Percentiles rank a stretch among this genome's conserved stretches.
Evolutionary conservation across 2,113 vertebrate species (phyloP).

Genomic region (Motacilla alba): DNA sequence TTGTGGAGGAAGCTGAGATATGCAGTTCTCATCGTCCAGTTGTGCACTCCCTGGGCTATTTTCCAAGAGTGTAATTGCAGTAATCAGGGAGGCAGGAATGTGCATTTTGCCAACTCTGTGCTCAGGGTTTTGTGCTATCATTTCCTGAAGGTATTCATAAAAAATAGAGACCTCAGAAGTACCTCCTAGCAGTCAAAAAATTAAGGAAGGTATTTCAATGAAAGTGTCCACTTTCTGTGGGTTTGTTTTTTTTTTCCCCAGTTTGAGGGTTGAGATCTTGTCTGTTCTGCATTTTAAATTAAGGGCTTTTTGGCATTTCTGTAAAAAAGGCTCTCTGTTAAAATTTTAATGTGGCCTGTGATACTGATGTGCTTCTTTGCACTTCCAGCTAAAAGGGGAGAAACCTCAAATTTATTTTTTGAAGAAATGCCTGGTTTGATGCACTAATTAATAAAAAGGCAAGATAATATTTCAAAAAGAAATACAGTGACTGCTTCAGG

Average conservation of each 20-base stretch:
- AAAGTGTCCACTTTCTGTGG: background rate
- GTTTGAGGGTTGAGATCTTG: background rate
- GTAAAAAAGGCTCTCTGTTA: background rate
- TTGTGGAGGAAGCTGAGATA: background rate
- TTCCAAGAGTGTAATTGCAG: background rate
- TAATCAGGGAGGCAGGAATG: background rate
- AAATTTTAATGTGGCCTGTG: conserved; percentile 6
- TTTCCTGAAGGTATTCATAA: background rate
- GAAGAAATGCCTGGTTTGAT: background rate
- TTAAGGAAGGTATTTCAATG: background rate
- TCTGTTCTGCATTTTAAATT: background rate
- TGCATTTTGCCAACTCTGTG: background rate
- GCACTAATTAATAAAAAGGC: background rate
- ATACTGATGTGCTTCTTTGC: background rate
- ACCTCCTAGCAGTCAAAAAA: background rate
- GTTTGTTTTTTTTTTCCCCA: background rate
- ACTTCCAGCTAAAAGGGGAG: background rate
- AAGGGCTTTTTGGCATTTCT: background rate
- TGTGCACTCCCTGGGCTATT: background rate
- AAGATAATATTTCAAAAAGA: background rate
- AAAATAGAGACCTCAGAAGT: background rate
- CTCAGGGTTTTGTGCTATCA: background rate
- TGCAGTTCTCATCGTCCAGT: background rate
- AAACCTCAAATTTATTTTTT: background rate
- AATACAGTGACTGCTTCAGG: background rate